These are phyloP conservation scores for Drepanosiphum platanoidis DNA, from an alignment of 2,888 invertebrate species.

Conservation along the genomic window DNA sequence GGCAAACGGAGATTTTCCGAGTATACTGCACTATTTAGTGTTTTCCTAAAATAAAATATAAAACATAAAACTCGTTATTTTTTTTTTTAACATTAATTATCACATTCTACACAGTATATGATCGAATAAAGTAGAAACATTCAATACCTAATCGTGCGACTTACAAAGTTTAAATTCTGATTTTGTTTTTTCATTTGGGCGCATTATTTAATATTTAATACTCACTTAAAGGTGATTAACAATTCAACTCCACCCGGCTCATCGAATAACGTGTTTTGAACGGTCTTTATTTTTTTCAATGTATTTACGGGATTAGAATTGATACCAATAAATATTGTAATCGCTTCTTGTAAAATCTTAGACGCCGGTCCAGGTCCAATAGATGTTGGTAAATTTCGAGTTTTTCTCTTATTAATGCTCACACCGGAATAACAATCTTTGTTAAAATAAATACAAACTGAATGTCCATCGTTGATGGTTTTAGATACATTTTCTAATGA, in stretches of 20 bases:
- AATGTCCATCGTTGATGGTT: not conserved
- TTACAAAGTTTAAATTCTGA: too few relatives aligned
- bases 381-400: not conserved
- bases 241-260: conserved; percentile 29
- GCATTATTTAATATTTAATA: too few relatives aligned
- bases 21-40: not conserved
- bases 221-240: not conserved
- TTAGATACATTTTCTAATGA: not conserved
- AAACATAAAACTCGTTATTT: too few relatives aligned
- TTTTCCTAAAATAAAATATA: not conserved
- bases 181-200: too few relatives aligned
- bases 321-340: conserved; percentile 10
- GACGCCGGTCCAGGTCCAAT: conserved; percentile 45
- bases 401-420: not conserved
- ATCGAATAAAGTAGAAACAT: too few relatives aligned
- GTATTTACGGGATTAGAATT: not conserved
- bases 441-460: conserved; percentile 36
- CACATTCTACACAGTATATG: not conserved
- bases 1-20: conserved; percentile 14
- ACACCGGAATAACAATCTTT: conserved; percentile 25
- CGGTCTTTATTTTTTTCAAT: conserved; percentile 36
- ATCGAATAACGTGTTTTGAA: conserved; percentile 15
- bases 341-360: conserved; percentile 20
- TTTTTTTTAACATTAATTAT: not conserved
- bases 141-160: too few relatives aligned